Percentiles rank a stretch among this genome's conserved stretches.
Conservation (phyloP, 2,797 vertebrate genomes). For the Acrossocheilus wenchowensis region DNA sequence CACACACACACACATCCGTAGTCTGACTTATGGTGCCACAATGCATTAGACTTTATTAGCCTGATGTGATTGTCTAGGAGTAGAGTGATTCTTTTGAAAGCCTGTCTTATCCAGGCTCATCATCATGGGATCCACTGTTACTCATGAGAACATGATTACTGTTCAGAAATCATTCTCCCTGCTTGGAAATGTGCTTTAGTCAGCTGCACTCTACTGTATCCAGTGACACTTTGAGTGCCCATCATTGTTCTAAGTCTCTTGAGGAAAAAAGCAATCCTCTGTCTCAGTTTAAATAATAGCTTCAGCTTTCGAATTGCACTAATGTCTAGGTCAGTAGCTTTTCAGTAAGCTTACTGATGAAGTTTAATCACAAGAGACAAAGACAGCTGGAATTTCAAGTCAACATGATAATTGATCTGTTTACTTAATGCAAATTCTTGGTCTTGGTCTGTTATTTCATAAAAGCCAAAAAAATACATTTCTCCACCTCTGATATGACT, state of each 20-base stretch:
- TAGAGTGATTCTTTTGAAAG: constrained; percentile 45
- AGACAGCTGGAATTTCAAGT: neutral
- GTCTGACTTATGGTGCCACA: constrained; percentile 34
- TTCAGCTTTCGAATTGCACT: neutral
- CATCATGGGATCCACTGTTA: constrained; percentile 15
- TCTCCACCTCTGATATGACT: neutral
- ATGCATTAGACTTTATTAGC: constrained; percentile 8
- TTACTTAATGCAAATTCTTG: neutral
- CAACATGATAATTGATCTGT: neutral
- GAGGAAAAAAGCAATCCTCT: neutral
- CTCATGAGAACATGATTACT: constrained; percentile 17
- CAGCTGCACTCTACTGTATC: constrained; percentile 31
- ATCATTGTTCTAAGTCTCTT: constrained; percentile 20
- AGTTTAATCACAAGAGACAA: constrained; percentile 17
- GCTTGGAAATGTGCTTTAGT: constrained; percentile 28
- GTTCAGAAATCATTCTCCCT: constrained; percentile 9
- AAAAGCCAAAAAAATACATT: neutral
- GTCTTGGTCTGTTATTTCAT: neutral
- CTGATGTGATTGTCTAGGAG: constrained; percentile 41
- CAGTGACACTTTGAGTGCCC: constrained; percentile 10
- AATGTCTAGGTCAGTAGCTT: constrained; percentile 23
- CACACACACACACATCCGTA: neutral
- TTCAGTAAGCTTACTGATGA: neutral
- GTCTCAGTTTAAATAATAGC: constrained; percentile 12
- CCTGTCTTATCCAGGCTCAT: constrained; percentile 23